Conservation (phyloP, 2,797 vertebrate genomes). For the Pagetopsis macropterus region DNA sequence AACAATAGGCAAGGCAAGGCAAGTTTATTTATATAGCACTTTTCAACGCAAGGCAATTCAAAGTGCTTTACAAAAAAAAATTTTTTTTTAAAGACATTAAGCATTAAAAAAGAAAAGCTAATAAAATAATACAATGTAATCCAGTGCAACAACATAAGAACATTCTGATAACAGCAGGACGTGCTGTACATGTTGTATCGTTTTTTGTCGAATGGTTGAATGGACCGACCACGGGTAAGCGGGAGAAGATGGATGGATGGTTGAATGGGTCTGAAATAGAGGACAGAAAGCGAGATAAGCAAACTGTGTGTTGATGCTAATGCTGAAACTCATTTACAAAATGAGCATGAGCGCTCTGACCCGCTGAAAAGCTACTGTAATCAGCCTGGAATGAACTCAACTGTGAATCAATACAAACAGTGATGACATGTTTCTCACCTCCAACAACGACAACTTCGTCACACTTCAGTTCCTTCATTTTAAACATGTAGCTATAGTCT, state of each 20-base stretch:
- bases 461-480: not conserved
- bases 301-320: not conserved
- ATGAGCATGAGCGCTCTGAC: constrained; percentile 19
- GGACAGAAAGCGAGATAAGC: not conserved
- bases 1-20: no score
- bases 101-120: no score
- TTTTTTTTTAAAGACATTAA: no score
- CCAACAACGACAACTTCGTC: not conserved
- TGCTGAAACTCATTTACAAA: constrained; percentile 17
- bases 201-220: not conserved
- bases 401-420: constrained; percentile 28
- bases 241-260: not conserved
- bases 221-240: no score
- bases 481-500: not conserved
- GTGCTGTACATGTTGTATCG: not conserved
- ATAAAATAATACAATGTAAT: not conserved
- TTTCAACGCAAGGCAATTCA: no score
- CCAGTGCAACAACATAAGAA: not conserved
- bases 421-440: constrained; percentile 12
- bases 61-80: no score
- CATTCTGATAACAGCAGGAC: not conserved
- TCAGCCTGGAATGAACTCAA: constrained; percentile 17
- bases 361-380: constrained; percentile 14
- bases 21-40: no score
- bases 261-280: not conserved